These are phyloP conservation scores for Beris chalybata DNA, from an alignment of 2,888 invertebrate species.

Conservation along the genomic window DNA sequence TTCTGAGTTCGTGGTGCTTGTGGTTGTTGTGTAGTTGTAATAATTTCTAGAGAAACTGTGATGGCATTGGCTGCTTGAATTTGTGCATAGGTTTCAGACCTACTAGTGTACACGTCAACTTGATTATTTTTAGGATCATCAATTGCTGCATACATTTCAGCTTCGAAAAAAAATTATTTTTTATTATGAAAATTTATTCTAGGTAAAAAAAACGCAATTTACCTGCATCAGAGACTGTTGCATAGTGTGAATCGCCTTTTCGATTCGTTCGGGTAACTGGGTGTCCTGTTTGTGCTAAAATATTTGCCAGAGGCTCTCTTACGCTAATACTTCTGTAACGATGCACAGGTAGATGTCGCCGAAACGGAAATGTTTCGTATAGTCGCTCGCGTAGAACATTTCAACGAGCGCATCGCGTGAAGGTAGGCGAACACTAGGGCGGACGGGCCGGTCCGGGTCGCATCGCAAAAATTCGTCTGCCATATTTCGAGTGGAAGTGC, in stretches of 20 bases:
- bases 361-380: too few relatives aligned
- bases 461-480: too few relatives aligned
- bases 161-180: conserved; percentile 56
- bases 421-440: too few relatives aligned
- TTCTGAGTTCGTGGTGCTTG: conserved; percentile 44
- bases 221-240: conserved; percentile 91
- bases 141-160: conserved; percentile 90
- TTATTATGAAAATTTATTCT: neutral
- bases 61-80: conserved; percentile 64
- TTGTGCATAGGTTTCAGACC: conserved; percentile 86
- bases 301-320: conserved; percentile 80
- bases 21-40: conserved; percentile 47
- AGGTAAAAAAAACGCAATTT: conserved; percentile 39
- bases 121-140: conserved; percentile 69
- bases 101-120: conserved; percentile 68
- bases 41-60: conserved; percentile 55
- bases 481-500: too few relatives aligned
- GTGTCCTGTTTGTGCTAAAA: conserved; percentile 66
- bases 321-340: conserved; percentile 91
- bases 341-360: too few relatives aligned
- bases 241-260: conserved; percentile 71
- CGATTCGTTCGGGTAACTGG: conserved; percentile 55
- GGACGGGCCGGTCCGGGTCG: too few relatives aligned
- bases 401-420: too few relatives aligned
- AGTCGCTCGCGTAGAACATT: too few relatives aligned